A percentile compares a stretch with the other conserved stretches of the same genome.
Conservation (phyloP, 2,113 vertebrate genomes). For the Ivindomyrus marchei region DNA sequence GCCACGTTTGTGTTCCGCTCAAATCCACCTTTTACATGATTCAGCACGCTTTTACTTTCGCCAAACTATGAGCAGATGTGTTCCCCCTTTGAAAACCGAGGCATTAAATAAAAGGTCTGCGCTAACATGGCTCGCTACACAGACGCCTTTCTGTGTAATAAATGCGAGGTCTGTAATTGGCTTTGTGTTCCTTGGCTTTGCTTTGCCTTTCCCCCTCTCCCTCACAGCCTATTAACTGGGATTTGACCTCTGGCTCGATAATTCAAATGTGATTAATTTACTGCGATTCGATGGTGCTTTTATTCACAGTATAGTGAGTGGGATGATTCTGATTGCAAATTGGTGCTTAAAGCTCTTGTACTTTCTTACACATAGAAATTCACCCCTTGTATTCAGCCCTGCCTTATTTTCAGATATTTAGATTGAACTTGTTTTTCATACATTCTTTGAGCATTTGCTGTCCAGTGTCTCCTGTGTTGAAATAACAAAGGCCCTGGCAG, state of each 20-base stretch:
- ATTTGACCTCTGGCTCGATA: slow-evolving; percentile 57
- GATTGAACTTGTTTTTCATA: not conserved
- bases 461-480: not conserved
- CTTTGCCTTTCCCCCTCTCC: slow-evolving; percentile 15
- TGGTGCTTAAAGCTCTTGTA: slow-evolving; percentile 25
- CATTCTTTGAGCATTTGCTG: not conserved
- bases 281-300: slow-evolving; percentile 37
- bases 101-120: slow-evolving; percentile 2
- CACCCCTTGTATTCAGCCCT: not conserved
- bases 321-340: slow-evolving; percentile 31
- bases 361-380: slow-evolving; percentile 9
- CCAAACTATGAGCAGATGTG: not conserved
- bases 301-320: slow-evolving; percentile 30
- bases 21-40: not conserved
- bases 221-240: slow-evolving; percentile 29
- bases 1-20: not conserved
- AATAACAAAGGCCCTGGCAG: slow-evolving; percentile 21
- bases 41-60: not conserved
- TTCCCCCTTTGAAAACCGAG: not conserved
- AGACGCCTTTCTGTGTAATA: not conserved
- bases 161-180: slow-evolving; percentile 33
- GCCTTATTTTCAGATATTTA: not conserved
- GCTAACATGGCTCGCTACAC: not conserved
- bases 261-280: slow-evolving; percentile 59
- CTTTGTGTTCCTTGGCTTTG: slow-evolving; percentile 35